Percentiles rank a stretch among this genome's conserved stretches.
Conservation (phyloP, 2,888 invertebrate genomes). For the Scaptomyza tumidula region DNA sequence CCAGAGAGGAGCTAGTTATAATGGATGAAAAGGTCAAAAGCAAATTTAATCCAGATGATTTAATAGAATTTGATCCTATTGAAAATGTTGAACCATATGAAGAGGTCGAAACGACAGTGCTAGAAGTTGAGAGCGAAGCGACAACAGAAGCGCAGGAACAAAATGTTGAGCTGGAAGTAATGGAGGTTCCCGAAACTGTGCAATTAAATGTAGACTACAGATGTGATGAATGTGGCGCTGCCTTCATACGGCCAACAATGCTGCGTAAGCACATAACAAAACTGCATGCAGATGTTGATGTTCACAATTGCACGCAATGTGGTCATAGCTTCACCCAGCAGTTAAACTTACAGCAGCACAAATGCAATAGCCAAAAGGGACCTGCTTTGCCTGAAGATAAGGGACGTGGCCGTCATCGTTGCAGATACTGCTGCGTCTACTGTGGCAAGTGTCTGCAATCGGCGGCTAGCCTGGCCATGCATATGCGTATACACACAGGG, state of each 20-base stretch:
- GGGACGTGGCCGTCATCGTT: constrained; percentile 41
- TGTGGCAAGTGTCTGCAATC: constrained; percentile 72
- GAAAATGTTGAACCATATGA: constrained; percentile 38
- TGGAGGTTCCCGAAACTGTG: not conserved
- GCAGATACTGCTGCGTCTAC: constrained; percentile 68
- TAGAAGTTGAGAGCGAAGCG: not conserved
- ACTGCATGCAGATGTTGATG: constrained; percentile 25
- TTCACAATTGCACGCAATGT: constrained; percentile 59
- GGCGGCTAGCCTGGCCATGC: constrained; percentile 70
- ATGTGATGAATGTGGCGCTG: constrained; percentile 80
- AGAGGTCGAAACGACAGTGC: constrained; percentile 15
- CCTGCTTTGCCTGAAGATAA: constrained; percentile 84
- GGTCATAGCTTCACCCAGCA: constrained; percentile 56
- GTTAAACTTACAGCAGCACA: constrained; percentile 41
- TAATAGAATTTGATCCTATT: constrained; percentile 54
- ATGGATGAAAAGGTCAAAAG: not conserved
- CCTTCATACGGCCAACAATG: constrained; percentile 73
- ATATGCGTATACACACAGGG: constrained; percentile 79
- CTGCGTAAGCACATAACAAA: constrained; percentile 76
- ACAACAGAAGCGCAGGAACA: not conserved
- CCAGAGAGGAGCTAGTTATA: not conserved
- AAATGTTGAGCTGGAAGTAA: not conserved
- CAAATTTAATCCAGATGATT: constrained; percentile 3
- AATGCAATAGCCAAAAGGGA: constrained; percentile 23
- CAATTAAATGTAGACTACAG: constrained; percentile 9